Evolutionary conservation across 2,113 vertebrate genomes (phyloP), one percentile per base, ranked within the genome.

Genomic region (Pavo muticus): DNA sequence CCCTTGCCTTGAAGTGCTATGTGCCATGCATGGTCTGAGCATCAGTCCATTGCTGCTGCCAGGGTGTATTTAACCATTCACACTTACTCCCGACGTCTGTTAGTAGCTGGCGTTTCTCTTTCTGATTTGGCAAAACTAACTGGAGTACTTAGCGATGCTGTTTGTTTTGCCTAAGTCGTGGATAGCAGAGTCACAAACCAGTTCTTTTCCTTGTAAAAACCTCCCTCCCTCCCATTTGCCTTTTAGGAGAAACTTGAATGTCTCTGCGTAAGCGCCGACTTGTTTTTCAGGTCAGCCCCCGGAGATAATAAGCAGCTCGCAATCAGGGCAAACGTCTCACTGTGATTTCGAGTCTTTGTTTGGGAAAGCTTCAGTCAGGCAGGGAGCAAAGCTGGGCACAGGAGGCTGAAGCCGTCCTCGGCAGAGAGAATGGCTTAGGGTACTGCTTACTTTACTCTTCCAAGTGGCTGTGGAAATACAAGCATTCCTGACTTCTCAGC

Each of bases 401-500:
- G 76, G 50, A 72, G 79, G 60, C 64, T 73, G 54, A 67, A 79
- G 44, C 91, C 47, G 6, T 96, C 67, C 7, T 30, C 83, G 83
- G 91, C 93, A 93, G 83, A 94, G 79, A 80, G 79, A 90, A 93
- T 93, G 93, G 68, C 80, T 91, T 96, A 84, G 82, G 94, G 74
- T 89, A 85, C 42, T 91, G 45, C 83, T 94, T 92, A 84, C 78
- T 54, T 57, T n/a, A n/a, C 56, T 30, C 56, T 96, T 96, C 93
- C 73, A 94, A 85, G 74, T 93, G 93, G 65, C 94, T 96, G 16
- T 92, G 93, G 92, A 97, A 96, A 88, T 93, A 95, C 52, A 97
- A 96, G 91, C 93, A 90, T 88, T 91, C 84, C 76, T 65, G 68
- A 92, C 87, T 93, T 94, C 68, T 91, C 11, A 5, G 86, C 74